Percentiles rank a stretch among this genome's conserved stretches.
These are phyloP conservation scores for Anthoptus insignis DNA, from an alignment of 2,888 invertebrate species.

Conservation along the genomic window DNA sequence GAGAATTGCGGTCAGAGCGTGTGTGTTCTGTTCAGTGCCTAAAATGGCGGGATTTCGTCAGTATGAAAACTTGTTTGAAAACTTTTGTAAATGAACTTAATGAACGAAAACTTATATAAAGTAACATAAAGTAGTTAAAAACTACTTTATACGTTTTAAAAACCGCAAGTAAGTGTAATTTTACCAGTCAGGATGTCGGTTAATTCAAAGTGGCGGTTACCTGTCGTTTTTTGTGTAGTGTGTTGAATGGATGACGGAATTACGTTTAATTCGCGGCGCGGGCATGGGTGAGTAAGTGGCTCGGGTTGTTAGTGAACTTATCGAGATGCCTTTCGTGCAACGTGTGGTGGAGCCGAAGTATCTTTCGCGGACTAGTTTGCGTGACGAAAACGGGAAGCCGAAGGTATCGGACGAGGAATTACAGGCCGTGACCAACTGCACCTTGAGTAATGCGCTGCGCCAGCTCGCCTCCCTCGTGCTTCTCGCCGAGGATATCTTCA, in stretches of 20 bases:
- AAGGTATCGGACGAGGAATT: slow-evolving; percentile 91
- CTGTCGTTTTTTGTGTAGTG: slow-evolving; percentile 86
- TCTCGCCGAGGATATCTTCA: slow-evolving; percentile 95
- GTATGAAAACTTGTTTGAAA: slow-evolving; percentile 73
- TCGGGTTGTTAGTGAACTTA: slow-evolving; percentile 63
- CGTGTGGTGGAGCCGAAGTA: slow-evolving; percentile 94
- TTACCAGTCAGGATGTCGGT: slow-evolving; percentile 84
- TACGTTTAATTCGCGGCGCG: slow-evolving; percentile 78
- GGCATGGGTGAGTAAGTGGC: slow-evolving; percentile 81
- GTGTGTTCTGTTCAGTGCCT: slow-evolving; percentile 51
- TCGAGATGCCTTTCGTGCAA: slow-evolving; percentile 95
- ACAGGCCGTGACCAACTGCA: slow-evolving; percentile 95
- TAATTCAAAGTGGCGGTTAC: slow-evolving; percentile 87
- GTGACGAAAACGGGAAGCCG: slow-evolving; percentile 87
- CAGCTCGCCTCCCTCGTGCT: slow-evolving; percentile 95
- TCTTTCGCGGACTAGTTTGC: slow-evolving; percentile 90
- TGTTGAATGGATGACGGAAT: slow-evolving; percentile 83
- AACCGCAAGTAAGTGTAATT: slow-evolving; percentile 70
- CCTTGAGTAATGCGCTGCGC: slow-evolving; percentile 93
- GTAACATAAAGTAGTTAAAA: slow-evolving; percentile 55
- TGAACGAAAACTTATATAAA: slow-evolving; percentile 59
- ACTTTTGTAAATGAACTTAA: slow-evolving; percentile 67
- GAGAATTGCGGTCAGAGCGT: slow-evolving; percentile 58
- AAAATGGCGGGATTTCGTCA: slow-evolving; percentile 80
- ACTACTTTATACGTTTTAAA: slow-evolving; percentile 54